Evolutionary conservation across 2,888 invertebrate species (phyloP).

Genomic region (Acanthacorydalis orientalis): DNA sequence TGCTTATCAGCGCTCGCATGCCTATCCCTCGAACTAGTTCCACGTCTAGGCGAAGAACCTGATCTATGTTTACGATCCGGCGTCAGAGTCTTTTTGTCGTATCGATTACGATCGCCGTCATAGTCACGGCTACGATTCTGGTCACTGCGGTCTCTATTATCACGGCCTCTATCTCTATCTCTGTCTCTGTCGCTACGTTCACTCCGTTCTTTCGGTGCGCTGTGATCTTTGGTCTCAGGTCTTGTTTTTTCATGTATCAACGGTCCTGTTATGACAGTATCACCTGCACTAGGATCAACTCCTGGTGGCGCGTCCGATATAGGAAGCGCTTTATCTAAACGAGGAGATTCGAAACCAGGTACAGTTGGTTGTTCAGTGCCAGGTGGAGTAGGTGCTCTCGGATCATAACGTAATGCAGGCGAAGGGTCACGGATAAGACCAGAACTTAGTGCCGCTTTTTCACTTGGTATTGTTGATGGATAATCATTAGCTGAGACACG

Average conservation of each 20-base stretch:
- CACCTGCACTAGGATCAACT: conserved; percentile 11
- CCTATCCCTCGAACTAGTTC: conserved; percentile 14
- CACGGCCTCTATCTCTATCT: conserved; percentile 5
- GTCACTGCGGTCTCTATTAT: background rate
- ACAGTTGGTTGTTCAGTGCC: conserved; percentile 44
- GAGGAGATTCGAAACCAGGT: conserved; percentile 41
- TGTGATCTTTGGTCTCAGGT: conserved; percentile 3
- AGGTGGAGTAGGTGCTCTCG: conserved; percentile 31
- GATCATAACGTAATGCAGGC: conserved; percentile 14
- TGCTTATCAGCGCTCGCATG: conserved; percentile 14
- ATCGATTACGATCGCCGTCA: conserved; percentile 8
- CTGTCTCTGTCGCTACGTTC: conserved; percentile 4
- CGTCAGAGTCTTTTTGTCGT: conserved; percentile 7
- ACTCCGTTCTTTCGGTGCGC: conserved; percentile 3
- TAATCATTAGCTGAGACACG: conserved; percentile 2
- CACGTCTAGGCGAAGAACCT: background rate
- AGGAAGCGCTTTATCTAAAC: conserved; percentile 19
- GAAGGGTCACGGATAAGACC: conserved; percentile 7
- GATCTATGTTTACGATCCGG: background rate
- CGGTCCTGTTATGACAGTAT: conserved; percentile 5
- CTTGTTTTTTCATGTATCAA: background rate
- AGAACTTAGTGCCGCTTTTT: conserved; percentile 11
- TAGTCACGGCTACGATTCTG: conserved; percentile 7
- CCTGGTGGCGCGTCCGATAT: conserved; percentile 12
- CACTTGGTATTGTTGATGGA: conserved; percentile 10